A percentile compares a stretch with the other conserved stretches of the same genome.
Conservation (phyloP, 2,888 invertebrate species). For the Leucophenga montana region DNA sequence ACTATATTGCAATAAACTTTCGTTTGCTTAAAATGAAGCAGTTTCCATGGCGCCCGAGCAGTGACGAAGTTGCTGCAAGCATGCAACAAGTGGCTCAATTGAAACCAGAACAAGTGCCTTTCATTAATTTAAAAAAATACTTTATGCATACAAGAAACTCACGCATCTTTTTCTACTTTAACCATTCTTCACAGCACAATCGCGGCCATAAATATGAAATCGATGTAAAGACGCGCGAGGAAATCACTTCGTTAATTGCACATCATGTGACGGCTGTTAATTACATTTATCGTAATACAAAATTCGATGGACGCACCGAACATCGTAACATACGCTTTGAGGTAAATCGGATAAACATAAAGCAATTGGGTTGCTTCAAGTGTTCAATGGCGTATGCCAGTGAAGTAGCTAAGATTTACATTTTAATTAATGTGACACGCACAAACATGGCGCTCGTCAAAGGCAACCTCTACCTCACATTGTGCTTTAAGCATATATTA, state of each 20-base stretch:
- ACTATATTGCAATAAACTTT: too few species aligned
- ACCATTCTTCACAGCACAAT: constrained; percentile 77
- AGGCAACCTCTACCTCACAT: constrained; percentile 28
- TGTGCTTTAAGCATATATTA: constrained; percentile 34
- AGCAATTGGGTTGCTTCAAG: neutral
- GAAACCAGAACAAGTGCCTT: too few species aligned
- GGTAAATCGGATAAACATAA: constrained; percentile 74
- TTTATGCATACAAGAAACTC: too few species aligned
- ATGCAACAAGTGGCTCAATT: too few species aligned
- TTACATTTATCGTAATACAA: constrained; percentile 95
- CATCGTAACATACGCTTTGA: constrained; percentile 97
- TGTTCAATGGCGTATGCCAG: neutral
- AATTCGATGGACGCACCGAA: constrained; percentile 91
- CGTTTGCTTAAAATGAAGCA: too few species aligned
- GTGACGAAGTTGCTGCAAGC: too few species aligned
- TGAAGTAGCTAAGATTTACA: constrained; percentile 3
- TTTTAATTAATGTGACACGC: constrained; percentile 24
- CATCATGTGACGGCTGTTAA: constrained; percentile 99
- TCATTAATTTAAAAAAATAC: too few species aligned
- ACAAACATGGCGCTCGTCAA: constrained; percentile 26
- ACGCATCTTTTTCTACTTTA: neutral
- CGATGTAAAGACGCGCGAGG: constrained; percentile 93
- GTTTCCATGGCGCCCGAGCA: too few species aligned
- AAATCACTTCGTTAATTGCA: constrained; percentile 96
- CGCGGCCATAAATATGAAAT: constrained; percentile 80